Base-by-base conservation (phyloP, 2,113 vertebrate genomes). In the Sula dactylatra region DNA sequence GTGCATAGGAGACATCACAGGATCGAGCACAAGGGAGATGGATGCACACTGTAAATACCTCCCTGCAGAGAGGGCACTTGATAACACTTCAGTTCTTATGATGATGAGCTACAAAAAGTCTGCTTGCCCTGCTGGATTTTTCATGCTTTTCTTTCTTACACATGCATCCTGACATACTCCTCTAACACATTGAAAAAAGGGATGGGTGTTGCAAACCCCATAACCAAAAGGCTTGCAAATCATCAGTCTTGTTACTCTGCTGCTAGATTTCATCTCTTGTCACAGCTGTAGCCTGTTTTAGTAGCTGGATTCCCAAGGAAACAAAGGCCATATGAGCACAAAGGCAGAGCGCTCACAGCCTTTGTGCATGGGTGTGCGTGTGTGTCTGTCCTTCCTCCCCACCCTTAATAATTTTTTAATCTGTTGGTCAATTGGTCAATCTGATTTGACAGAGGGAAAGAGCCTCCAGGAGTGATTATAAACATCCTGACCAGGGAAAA, bases 361-460 rank as follows among this genome's bases (percentile, higher is more conserved):
- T 92, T 83, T 94, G 94, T 95, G 86, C 49, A 67, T 80, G 86
- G 79, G 94, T 16, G 88, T 92, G 88, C 14, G 0, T 85, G 70
- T 56, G 66, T 88, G 88, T 40, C 94, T 90, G 76, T 96, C 86
- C 94, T 97, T 97, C 95, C 94, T 97, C 96, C 95, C 94, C 95
- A 95, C 95, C 96, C 96, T 95, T 96, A 93, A 94, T 95, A 95
- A 94, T 97, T 94, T 94, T 95, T 95, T 96, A 96, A 96, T 90
- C 93, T 95, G 94, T 92, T 92, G 93, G 94, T 95, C 86, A 94
- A 49, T 78, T 94, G 93, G 95, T 90, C 4, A 0, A 90, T 86
- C 76, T 6, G 10, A 74, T 93, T 79, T 83, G 91, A 92, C 91
- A 84, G 76, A 86, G 93, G 42, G 88, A 54, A 90, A 66, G 91